Conservation (phyloP, 2,113 vertebrate species). For the Dasyprocta punctata region DNA sequence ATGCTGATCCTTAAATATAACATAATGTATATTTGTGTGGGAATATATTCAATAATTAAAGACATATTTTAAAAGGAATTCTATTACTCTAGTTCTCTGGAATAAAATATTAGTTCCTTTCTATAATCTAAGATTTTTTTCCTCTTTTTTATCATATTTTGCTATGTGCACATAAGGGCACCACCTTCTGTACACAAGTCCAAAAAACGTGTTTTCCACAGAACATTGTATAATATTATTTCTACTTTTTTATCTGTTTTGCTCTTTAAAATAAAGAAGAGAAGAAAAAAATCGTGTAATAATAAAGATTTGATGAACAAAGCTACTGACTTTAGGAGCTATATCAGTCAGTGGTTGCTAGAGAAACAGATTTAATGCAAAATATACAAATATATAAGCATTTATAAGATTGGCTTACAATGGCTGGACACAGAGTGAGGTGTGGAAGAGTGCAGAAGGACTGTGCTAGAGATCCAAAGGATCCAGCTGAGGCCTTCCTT, state of each 20-base stretch:
- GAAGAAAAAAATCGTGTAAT: too few species aligned
- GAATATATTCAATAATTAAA: conserved; percentile 62
- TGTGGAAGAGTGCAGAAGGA: neutral
- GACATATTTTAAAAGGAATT: conserved; percentile 51
- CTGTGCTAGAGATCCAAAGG: neutral
- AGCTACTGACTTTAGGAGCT: neutral
- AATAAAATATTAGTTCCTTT: neutral
- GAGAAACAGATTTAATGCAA: neutral
- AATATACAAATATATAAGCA: neutral
- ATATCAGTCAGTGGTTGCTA: neutral
- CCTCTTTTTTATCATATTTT: conserved; percentile 35
- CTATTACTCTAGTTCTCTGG: conserved; percentile 17
- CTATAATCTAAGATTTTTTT: neutral
- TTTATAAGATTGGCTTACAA: neutral
- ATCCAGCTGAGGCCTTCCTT: neutral
- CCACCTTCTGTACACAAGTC: neutral
- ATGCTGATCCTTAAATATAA: neutral
- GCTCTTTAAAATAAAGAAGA: too few species aligned
- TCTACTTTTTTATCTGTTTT: too few species aligned
- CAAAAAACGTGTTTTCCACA: conserved; percentile 19
- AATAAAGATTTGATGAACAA: neutral
- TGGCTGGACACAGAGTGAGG: neutral
- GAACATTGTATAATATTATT: neutral
- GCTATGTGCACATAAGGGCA: neutral
- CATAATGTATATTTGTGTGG: neutral